Percentiles rank a stretch among this genome's conserved stretches.
Evolutionary conservation across 2,888 invertebrate genomes (phyloP).

Genomic region (Cephus nigrinus): DNA sequence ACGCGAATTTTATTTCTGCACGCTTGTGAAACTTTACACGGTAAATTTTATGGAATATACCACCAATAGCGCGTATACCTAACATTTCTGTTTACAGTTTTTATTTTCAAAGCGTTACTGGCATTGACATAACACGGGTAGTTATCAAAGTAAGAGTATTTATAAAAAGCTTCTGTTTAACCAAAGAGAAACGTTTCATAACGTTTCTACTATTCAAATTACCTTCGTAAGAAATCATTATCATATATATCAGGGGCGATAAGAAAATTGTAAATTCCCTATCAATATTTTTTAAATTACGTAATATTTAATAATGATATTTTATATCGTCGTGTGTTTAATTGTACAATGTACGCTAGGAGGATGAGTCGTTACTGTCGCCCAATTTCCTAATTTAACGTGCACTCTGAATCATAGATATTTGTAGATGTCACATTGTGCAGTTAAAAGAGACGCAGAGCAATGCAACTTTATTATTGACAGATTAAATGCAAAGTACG

Average conservation of each 20-base stretch:
- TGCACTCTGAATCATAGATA: neutral
- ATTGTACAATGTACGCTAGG: neutral
- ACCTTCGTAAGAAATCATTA: neutral
- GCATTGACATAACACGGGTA: neutral
- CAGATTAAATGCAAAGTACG: neutral
- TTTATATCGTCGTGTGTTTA: neutral
- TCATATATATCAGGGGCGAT: neutral
- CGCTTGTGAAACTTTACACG: neutral
- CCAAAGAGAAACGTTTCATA: neutral
- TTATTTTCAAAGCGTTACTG: neutral
- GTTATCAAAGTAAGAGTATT: neutral
- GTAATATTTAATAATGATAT: neutral
- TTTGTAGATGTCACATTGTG: neutral
- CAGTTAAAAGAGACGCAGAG: neutral
- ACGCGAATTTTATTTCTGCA: neutral
- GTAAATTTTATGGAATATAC: neutral
- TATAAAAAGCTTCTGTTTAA: neutral
- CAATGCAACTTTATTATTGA: neutral
- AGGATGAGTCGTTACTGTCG: neutral
- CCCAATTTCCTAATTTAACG: neutral
- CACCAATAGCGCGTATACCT: neutral
- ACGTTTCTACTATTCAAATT: neutral
- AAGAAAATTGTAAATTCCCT: neutral
- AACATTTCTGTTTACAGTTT: neutral
- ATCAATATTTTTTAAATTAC: neutral